Evolutionary conservation across 2,113 vertebrate genomes (phyloP).

Genomic region (Synchiropus splendidus): DNA sequence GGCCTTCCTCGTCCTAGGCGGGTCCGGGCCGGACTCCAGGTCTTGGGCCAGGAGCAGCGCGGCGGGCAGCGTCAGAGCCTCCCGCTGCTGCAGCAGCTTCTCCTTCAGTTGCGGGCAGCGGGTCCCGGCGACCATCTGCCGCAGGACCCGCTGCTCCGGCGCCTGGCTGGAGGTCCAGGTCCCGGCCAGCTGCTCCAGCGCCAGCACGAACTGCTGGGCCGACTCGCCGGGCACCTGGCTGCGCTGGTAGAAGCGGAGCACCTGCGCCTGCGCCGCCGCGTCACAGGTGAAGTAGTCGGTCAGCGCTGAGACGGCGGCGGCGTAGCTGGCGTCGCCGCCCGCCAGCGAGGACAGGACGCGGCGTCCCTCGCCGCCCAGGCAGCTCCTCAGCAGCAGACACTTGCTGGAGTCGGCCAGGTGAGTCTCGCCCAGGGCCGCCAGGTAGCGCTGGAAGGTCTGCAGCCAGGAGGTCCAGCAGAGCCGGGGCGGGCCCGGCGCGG

Average conservation of each 20-base stretch:
- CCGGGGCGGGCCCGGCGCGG: slow-evolving; percentile 11
- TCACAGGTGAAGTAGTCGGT: slow-evolving; percentile 28
- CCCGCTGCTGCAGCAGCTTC: slow-evolving; percentile 19
- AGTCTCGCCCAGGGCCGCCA: slow-evolving; percentile 30
- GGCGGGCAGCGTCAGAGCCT: slow-evolving; percentile 24
- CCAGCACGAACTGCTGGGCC: slow-evolving; percentile 28
- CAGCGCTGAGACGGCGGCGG: slow-evolving; percentile 27
- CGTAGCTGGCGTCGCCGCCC: slow-evolving; percentile 13
- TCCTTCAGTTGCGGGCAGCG: slow-evolving; percentile 27
- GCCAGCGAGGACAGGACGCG: slow-evolving; percentile 28
- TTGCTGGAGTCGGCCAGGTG: slow-evolving; percentile 40
- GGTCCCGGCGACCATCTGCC: slow-evolving; percentile 46
- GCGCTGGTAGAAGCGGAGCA: slow-evolving; percentile 43
- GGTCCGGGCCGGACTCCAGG: slow-evolving; percentile 22
- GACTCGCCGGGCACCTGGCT: slow-evolving; percentile 39
- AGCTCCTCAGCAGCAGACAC: slow-evolving; percentile 41
- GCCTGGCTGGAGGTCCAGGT: slow-evolving; percentile 18
- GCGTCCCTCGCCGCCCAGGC: slow-evolving; percentile 47
- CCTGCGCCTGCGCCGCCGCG: slow-evolving; percentile 8
- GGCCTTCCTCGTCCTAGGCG: slow-evolving; percentile 41
- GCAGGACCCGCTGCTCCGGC: slow-evolving; percentile 28
- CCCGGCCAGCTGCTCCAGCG: slow-evolving; percentile 30
- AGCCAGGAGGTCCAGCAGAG: slow-evolving; percentile 51
- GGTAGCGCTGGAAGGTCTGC: slow-evolving; percentile 42
- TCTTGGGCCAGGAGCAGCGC: slow-evolving; percentile 32